Base-by-base conservation (phyloP, 2,113 vertebrate genomes). In the Cyprinodon brontotheroides region DNA sequence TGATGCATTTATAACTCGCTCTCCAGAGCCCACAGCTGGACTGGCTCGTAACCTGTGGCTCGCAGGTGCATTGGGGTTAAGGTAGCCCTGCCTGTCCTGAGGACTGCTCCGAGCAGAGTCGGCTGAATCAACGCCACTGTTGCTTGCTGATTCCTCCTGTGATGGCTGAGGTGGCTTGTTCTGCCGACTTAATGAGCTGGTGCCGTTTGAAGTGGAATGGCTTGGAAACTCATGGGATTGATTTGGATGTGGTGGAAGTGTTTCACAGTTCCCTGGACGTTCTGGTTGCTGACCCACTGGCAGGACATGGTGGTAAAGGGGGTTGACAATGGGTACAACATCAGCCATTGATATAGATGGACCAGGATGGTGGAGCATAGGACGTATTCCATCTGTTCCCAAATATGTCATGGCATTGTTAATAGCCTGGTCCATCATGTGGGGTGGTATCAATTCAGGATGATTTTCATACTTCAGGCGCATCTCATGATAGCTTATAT, bases 401-500 rank as follows among this genome's bases (percentile, higher is more conserved):
- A 98, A 91, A 91, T 97, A 99, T 83, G 95, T 93, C 90, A 98
- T 96, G 92, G 96, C 94, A 81, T 97, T 98, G 93, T 93, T 97
- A 94, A 99, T 96, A 77, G 97, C 95, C 92, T 98, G 97, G 94
- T 99, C 98, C 96, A 99, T 98, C 95, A 99, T 96, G 74, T 98
- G 97, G 85, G 95, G 94, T 76, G 97, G 97, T 92, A 99, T 95
- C 88, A 98, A 80, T 87, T 99, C 98, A 70, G 96, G 92, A 90
- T 98, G 96, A 87, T 98, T 99, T 78, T 99, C 97, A 63, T 96
- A 99, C 39, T 96, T 96, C 66, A 97, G 86, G 88, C 95, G 95
- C 93, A 97, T 96, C 50, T 98, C 96, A 87, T 57, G 50, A n/a
- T 96, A 99, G 89, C 93, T 92, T 83, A 97, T 85, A 71, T 98